Evolutionary conservation across 2,888 invertebrate genomes (phyloP), one percentile per base, ranked within the genome.

Genomic region (Operophtera brumata): DNA sequence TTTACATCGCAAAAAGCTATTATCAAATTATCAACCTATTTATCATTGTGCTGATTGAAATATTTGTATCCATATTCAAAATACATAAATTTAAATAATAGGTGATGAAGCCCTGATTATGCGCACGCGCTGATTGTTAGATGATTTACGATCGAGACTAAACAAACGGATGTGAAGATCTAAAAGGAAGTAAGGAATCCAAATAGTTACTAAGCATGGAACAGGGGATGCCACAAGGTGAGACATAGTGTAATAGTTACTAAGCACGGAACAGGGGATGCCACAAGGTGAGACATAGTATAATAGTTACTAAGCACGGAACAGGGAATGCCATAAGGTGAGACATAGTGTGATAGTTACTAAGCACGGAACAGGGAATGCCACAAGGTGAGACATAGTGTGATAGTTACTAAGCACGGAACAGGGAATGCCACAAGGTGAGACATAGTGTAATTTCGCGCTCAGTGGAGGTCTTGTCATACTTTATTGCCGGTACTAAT

Each of bases 81-180:
- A 51, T 59, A 59, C 57, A 61, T 56, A 48, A 39, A 60, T 65
- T 56, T 59, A 39, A 58, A 66, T 66, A 61, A 64, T 62, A 55
- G 61, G 59, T 52, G 59, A 58, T 57, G 44, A 57, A 56, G 52
- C 52, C 52, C 52, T 57, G 48, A 47, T 46, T 48, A 60, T 55
- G 64, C 62, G 62, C 64, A 54, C 51, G 64, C 64, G 62, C 55
- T 57, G 47, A 59, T 55, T 53, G 44, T 41, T 43, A 46, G 55
- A 55, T 65, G 61, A 62, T 65, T 62, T 64, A 64, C 54, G 51
- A 39, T 47, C 50, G 20, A 57, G 45, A 49, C 53, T 39, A 42
- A 45, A 41, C 32, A 44, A 44, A 54, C 46, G 58, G 47, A 52
- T 48, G 48, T 52, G 14, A 20, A 45, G 37, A 37, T 57, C 43